Base-by-base conservation (phyloP, 2,888 invertebrate species). In the Tachina grossa region DNA sequence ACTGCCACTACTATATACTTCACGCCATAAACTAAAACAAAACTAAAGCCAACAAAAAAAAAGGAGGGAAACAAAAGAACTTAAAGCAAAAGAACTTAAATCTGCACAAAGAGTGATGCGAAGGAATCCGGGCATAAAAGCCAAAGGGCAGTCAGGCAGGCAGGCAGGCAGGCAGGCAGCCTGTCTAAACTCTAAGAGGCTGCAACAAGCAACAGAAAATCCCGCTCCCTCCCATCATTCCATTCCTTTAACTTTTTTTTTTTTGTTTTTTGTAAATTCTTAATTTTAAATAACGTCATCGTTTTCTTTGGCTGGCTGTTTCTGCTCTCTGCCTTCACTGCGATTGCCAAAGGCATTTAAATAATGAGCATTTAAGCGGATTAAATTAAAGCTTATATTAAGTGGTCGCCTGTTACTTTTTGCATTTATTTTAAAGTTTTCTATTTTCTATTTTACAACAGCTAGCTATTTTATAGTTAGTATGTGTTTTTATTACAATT, bases 291-390 rank as follows among this genome's bases (percentile, higher is more conserved):
- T 39, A 45, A 47, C n/a, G 55, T 61, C 22, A 6, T 31, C 41
- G 11, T 78, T 68, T 68, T 61, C 11, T 65, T 75, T 53, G 31
- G 59, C 41, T 68, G 19, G 16, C 31, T 53, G 57, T 39, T 63
- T 55, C 16, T 74, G 53, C 66, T 63, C 31, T 31, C 31, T 31
- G 31, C 31, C 31, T 45, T 61, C 10, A 43, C 69, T 80, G 59
- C 61, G 47, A 63, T 77, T 81, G 85, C 85, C 85, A 76, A 59
- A 79, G 85, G 85, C 85, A 83, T 83, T 85, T 85, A 83, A 85
- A 85, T 85, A 85, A 85, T 85, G 85, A 85, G 79, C 85, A 85
- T 85, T 85, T 85, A 85, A 85, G 85, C 85, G 82, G 85, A 85
- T 85, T 85, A 85, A 85, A 85, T 85, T 85, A 85, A 85, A 83